phyloP scores from a whole-genome alignment of 1,140 invertebrate genomes.

The Cyclargus thomasi region DNA sequence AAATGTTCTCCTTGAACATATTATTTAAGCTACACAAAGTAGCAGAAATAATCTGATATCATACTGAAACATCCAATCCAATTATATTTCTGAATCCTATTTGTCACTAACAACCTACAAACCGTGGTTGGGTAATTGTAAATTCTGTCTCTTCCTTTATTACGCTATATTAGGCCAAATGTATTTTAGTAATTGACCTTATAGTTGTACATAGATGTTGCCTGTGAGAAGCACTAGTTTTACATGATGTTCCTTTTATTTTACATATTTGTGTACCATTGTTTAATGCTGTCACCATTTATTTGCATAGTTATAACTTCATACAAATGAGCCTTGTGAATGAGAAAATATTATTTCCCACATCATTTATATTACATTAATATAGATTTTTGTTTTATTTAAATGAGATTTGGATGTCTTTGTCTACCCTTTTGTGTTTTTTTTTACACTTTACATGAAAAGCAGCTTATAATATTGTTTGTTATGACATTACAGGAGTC shows the following conservation, averaged over 20 bases:
- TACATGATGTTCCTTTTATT: slow-evolving; percentile 47
- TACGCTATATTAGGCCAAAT: neutral
- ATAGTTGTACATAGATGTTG: slow-evolving; percentile 35
- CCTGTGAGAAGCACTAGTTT: slow-evolving; percentile 50
- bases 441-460: neutral
- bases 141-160: slow-evolving; percentile 3
- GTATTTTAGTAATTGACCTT: neutral
- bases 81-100: neutral
- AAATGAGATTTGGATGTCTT: slow-evolving; percentile 1
- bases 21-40: neutral
- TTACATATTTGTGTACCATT: slow-evolving; percentile 54
- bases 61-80: slow-evolving; percentile 3
- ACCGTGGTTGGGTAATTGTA: slow-evolving; percentile 3
- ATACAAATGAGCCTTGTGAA: neutral
- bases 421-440: neutral
- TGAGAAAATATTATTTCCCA: slow-evolving; percentile 11
- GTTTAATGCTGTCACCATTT: slow-evolving; percentile 35
- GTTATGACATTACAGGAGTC: slow-evolving; percentile 53
- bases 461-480: slow-evolving; percentile 16
- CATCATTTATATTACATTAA: neutral
- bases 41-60: neutral
- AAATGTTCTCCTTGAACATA: neutral
- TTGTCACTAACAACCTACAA: neutral
- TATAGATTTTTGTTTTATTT: neutral
- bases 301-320: slow-evolving; percentile 24